Base-by-base conservation (phyloP, 2,113 vertebrate species). In the Balaenoptera acutorostrata region DNA sequence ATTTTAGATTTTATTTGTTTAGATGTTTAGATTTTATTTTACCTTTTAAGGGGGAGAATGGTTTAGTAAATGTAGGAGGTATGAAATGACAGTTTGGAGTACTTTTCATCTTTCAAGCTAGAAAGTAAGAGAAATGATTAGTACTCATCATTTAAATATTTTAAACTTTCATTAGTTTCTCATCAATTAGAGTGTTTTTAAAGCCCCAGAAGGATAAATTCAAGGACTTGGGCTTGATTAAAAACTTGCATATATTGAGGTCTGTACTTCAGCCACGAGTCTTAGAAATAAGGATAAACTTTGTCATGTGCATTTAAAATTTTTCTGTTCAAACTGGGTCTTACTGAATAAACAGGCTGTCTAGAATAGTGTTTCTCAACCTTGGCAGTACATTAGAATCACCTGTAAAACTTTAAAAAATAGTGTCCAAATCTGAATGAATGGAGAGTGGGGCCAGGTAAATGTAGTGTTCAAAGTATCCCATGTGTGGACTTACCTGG, bases 121-220 rank as follows among this genome's bases (percentile, higher is more conserved):
- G 68, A 75, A 87, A 86, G 81, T 80, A 85, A 93, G 55, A 75
- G 23, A 93, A 83, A 57, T 91, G 3, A 57, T 55, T 68, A 52
- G 64, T 14, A 8, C 90, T 88, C 9, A 88, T 81, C n/a, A 46
- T 69, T 64, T 71, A 64, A 72, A 39, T 23, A 39, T 92, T 85
- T 78, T 39, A 64, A 69, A 55, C 83, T 59, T 69, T 39, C 57
- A 27, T 91, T 84, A 85, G 8, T 71, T 89, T 83, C 21, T 97
- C 31, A 93, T 72, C 63, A 93, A 5, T 72, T 84, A 68, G 88
- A 81, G 29, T 71, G 41, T 78, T 94, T 72, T 96, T 55, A 96
- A 39, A 68, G 61, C n/a, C 86, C n/a, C 66, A 66, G 31, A 88
- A 72, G 33, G 57, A 85, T 78, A 83, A 93, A 96, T 83, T 83